A percentile compares a stretch with the other conserved stretches of the same genome.
phyloP scores from a whole-genome alignment of 2,888 invertebrate genomes.

The Melinaea marsaeus region DNA sequence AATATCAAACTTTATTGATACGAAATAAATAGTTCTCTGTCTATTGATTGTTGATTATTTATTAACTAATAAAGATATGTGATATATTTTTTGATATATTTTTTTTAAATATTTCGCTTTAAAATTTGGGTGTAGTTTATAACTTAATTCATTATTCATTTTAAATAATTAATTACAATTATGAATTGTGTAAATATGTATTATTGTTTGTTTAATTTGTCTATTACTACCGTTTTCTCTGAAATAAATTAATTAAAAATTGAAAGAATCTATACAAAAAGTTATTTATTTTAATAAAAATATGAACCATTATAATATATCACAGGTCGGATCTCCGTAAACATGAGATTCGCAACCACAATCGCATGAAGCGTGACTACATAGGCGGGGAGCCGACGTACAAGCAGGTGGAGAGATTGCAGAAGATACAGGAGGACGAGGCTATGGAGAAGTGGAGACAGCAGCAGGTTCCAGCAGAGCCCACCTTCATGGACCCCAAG shows the following conservation, averaged over 20 bases:
- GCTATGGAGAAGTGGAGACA: conserved; percentile 43
- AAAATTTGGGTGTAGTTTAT: too few relatives aligned
- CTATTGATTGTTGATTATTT: too few relatives aligned
- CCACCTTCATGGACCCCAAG: conserved; percentile 54
- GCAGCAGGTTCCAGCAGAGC: conserved; percentile 37
- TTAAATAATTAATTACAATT: too few relatives aligned
- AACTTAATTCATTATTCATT: too few relatives aligned
- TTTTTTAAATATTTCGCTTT: too few relatives aligned
- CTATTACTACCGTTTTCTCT: too few relatives aligned
- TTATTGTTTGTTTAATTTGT: too few relatives aligned
- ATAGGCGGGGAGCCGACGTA: conserved; percentile 70
- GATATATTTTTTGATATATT: too few relatives aligned
- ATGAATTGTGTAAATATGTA: too few relatives aligned
- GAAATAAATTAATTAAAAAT: not conserved
- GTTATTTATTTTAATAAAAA: not conserved
- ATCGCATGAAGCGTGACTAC: conserved; percentile 68
- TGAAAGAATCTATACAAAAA: not conserved
- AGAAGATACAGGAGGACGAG: conserved; percentile 49
- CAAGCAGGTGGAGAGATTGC: conserved; percentile 64
- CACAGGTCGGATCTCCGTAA: conserved; percentile 68
- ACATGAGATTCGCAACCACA: conserved; percentile 68
- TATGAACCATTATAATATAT: not conserved
- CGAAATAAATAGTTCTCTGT: too few relatives aligned
- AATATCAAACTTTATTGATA: too few relatives aligned
- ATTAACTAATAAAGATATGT: too few relatives aligned